Base-by-base conservation (phyloP, 2,888 invertebrate genomes). In the Biston stratarius region DNA sequence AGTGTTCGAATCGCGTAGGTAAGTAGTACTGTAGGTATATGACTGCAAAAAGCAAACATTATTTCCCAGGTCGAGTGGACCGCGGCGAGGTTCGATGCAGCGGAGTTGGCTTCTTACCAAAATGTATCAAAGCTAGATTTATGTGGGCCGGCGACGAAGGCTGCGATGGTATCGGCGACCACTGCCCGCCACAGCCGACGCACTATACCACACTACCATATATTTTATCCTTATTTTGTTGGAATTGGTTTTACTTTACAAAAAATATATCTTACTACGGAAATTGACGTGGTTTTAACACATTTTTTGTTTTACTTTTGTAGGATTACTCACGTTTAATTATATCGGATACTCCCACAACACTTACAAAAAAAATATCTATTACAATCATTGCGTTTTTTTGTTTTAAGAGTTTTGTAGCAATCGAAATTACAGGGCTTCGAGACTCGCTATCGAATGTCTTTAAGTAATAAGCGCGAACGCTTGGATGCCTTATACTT, bases 91-190 rank as follows among this genome's bases (percentile, higher is more conserved):
- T 70, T 38, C 79, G 78, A 79, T 84, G 84, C 83, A 79, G 76
- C 74, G 77, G 77, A 85, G 83, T 92, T 93, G 93, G 93, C 93
- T 86, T 85, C 84, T 87, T 89, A 92, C 93, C 93, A 92, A 93
- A 92, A 91, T 88, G 88, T 90, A 91, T 92, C 91, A 88, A 92
- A 92, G 88, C 87, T 81, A 90, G 91, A 94, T 94, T 94, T 93
- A 93, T 93, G 91, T 88, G 83, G 82, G 77, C 60, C 77, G 81
- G 87, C 88, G 91, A 87, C 86, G 92, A 91, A 90, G 88, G 87
- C 88, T 80, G 77, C 83, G 91, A 93, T 92, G 80, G 83, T 92
- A 92, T 93, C 91, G 81, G 77, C 77, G 74, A 79, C 78, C 78
- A 45, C 62, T 60, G 62, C n/a, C 59, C 33, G 59, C 36, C 33